Evolutionary conservation across 2,797 vertebrate species (phyloP).

Genomic region (Sebastes kiyomatsui): DNA sequence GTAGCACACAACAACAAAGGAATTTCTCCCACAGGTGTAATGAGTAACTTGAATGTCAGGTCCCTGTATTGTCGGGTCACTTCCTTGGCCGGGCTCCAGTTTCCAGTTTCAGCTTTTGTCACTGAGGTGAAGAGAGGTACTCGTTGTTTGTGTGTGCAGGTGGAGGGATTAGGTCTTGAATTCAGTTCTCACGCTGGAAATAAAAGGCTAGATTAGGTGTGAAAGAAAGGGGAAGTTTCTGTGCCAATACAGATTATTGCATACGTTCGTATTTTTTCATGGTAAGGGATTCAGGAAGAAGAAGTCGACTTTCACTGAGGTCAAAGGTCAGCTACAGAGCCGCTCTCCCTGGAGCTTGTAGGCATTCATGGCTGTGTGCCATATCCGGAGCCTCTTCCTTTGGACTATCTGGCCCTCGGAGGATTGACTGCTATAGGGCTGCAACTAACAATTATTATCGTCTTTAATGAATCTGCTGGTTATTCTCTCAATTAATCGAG

Average conservation of each 20-base stretch:
- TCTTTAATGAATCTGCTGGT: background rate
- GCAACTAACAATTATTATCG: background rate
- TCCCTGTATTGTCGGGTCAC: slow-evolving; percentile 51
- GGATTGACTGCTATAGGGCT: background rate
- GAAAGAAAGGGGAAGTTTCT: background rate
- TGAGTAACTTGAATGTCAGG: slow-evolving; percentile 70
- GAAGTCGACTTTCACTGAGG: background rate
- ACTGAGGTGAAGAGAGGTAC: slow-evolving; percentile 3
- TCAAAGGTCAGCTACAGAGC: slow-evolving; percentile 20
- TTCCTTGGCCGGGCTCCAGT: slow-evolving; percentile 54
- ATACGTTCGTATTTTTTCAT: background rate
- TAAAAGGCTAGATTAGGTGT: background rate
- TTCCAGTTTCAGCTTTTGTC: slow-evolving; percentile 64
- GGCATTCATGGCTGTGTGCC: background rate
- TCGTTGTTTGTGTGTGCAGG: slow-evolving; percentile 34
- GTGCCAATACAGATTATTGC: background rate
- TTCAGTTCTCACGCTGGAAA: background rate
- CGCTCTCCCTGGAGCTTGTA: background rate
- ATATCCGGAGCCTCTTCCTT: background rate
- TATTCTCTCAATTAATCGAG: background rate
- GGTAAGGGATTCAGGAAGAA: background rate
- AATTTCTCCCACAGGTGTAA: slow-evolving; percentile 69
- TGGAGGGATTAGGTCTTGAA: slow-evolving; percentile 34
- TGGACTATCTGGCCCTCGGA: background rate
- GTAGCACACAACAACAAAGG: slow-evolving; percentile 21